Percentiles rank a stretch among this genome's conserved stretches.
Conservation (phyloP, 64 coral and sea anemone species). For the Acropora tenuis region DNA sequence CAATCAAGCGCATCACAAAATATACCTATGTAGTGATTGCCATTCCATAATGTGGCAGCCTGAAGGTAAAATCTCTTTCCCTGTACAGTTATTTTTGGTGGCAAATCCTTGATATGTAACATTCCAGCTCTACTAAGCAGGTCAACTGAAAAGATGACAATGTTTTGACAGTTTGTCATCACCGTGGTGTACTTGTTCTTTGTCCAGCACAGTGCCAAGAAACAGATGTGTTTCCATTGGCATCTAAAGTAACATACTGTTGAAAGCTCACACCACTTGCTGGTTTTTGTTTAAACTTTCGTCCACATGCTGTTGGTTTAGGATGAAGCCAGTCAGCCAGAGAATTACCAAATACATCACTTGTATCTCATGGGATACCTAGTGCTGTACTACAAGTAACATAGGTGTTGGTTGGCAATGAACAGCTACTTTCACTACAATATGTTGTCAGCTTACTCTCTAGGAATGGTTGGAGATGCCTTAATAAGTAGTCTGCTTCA, state of each 20-base stretch:
- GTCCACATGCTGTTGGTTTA: no score
- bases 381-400: no score
- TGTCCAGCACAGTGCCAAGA: slow-evolving; percentile 19
- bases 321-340: no score
- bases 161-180: slow-evolving; percentile 4
- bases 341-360: no score
- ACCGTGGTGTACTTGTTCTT: slow-evolving; percentile 17
- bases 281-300: background rate
- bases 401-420: no score
- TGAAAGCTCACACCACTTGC: background rate
- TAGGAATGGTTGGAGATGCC: no score
- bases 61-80: slow-evolving; percentile 5
- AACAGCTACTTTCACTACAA: no score
- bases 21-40: slow-evolving; percentile 10
- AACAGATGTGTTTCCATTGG: background rate
- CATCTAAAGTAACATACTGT: slow-evolving; percentile 15
- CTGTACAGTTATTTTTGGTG: slow-evolving; percentile 3
- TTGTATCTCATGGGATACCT: no score
- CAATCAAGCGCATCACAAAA: background rate
- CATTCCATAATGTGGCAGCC: slow-evolving; percentile 32
- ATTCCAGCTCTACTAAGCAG: background rate
- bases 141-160: slow-evolving; percentile 20
- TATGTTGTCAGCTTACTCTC: no score
- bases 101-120: background rate
- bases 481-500: no score